A percentile compares a stretch with the other conserved stretches of the same genome.
Evolutionary conservation across 2,888 invertebrate genomes (phyloP).

Genomic region (Coenonympha arcania): DNA sequence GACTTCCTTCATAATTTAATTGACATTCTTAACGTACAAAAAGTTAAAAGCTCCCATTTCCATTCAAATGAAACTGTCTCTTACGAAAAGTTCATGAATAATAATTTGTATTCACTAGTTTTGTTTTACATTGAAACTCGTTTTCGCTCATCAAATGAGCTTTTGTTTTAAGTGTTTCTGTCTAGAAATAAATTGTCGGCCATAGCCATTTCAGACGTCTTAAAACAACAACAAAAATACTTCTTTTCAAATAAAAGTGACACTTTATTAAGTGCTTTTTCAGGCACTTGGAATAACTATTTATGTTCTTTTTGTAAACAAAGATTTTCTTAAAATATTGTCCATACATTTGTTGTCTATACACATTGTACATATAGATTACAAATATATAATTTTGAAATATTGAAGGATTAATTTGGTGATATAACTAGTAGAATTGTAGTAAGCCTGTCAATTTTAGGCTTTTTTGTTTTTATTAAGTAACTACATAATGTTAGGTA

Average conservation of each 20-base stretch:
- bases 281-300: not conserved
- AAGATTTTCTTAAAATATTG: not conserved
- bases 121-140: conserved; percentile 2
- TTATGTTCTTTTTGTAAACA: too few species aligned
- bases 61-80: conserved; percentile 6
- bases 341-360: too few species aligned
- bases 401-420: too few species aligned
- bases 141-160: not conserved
- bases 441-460: too few species aligned
- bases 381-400: too few species aligned
- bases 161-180: conserved; percentile 5
- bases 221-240: not conserved
- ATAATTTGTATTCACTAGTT: not conserved
- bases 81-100: not conserved
- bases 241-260: not conserved
- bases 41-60: too few species aligned
- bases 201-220: not conserved
- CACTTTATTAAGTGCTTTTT: not conserved
- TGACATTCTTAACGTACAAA: too few species aligned
- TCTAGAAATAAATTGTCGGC: conserved; percentile 1
- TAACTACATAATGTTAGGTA: too few species aligned
- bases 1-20: too few species aligned
- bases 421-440: too few species aligned
- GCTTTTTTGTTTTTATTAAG: too few species aligned
- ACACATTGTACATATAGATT: too few species aligned